Percentiles rank a stretch among this genome's conserved stretches.
phyloP scores from a whole-genome alignment of 2,888 invertebrate genomes.

The Patella depressa region DNA sequence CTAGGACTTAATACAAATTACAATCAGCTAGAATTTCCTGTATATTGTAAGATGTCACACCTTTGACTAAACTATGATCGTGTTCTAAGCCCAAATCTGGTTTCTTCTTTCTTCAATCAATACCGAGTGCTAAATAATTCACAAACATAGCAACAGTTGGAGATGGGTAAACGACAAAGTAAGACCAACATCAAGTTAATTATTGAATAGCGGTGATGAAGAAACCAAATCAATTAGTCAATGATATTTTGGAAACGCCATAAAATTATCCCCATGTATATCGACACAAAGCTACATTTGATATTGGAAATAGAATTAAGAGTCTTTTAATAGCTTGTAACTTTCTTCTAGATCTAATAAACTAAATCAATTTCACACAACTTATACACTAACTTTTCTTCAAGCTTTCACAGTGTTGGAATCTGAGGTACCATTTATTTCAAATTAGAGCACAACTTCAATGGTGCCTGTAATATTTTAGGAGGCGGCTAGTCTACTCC shows the following conservation, averaged over 20 bases:
- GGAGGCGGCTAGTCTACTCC: too few relatives aligned
- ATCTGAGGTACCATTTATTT: too few relatives aligned
- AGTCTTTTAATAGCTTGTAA: too few relatives aligned
- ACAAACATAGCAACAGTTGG: not conserved
- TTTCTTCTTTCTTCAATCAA: not conserved
- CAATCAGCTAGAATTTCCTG: not conserved
- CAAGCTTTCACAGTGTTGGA: too few relatives aligned
- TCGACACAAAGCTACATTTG: too few relatives aligned
- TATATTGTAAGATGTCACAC: not conserved
- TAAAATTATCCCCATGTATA: too few relatives aligned
- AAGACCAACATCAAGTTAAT: not conserved
- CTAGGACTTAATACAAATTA: not conserved
- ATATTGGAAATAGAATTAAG: too few relatives aligned
- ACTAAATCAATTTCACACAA: too few relatives aligned
- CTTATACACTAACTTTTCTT: too few relatives aligned
- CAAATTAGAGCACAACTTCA: too few relatives aligned
- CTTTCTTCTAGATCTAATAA: too few relatives aligned
- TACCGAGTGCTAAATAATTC: constrained; percentile 1
- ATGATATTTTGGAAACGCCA: not conserved
- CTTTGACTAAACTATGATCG: not conserved
- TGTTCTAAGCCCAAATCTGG: not conserved
- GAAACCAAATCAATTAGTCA: constrained; percentile 1
- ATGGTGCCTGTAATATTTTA: too few relatives aligned
- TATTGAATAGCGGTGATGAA: not conserved
- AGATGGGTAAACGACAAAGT: not conserved